Evolutionary conservation across 2,113 vertebrate species (phyloP), one percentile per base, ranked within the genome.

Genomic region (Orthochromis malagaraziensis): DNA sequence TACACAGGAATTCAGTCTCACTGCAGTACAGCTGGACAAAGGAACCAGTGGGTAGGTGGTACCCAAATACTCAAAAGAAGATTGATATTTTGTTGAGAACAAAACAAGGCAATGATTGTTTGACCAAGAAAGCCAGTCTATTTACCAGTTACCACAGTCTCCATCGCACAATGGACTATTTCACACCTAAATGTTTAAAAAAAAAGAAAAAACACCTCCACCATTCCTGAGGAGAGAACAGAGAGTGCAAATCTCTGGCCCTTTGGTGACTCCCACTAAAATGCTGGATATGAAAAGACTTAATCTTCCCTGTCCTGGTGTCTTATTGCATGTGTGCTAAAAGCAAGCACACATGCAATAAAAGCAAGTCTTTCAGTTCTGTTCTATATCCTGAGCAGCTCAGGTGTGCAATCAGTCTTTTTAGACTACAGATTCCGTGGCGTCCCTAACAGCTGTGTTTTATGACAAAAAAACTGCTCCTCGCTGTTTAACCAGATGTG

Each of bases 61-160:
- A 94, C 92, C 51, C 82, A 92, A 92, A 89, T 87, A 91, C 90
- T 89, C 91, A 85, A 82, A 94, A 93, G 89, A 75, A 87, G 81
- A 92, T 90, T 93, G 91, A 53, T 77, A 51, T 83, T 82, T 84
- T 65, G 68, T 85, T 26, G 8, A 63, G 51, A 73, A 87, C 24
- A 85, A 57, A 94, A 95, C 92, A 93, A 92, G 75, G 87, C 88
- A 13, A 81, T 81, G 87, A 90, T 94, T 92, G 92, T 94, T 87
- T 84, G 82, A 88, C 14, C 38, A 9, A 45, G 88, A 91, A 91
- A 93, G 90, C 91, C 53, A 91, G 88, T 85, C 77, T 81, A 88
- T 92, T 88, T 87, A 90, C 88, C 91, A 87, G 93, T 81, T 91
- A 84, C 88, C 82, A 84, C 86, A 73, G 84, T 88, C 88, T 86